These are phyloP conservation scores for Cataglyphis albicans DNA, from an alignment of 2,888 invertebrate genomes.

Conservation along the genomic window DNA sequence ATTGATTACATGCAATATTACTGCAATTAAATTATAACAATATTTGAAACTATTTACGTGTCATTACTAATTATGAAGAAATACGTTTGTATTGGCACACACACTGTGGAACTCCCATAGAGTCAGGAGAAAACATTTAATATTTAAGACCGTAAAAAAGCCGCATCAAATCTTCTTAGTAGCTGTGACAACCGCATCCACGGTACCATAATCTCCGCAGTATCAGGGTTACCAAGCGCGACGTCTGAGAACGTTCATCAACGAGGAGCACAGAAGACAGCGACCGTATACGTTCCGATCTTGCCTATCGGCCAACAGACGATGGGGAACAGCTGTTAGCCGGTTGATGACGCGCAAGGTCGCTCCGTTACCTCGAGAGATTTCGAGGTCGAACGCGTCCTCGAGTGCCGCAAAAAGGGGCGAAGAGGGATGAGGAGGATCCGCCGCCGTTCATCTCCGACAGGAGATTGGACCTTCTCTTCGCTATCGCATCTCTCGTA, in stretches of 20 bases:
- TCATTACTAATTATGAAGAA: background rate
- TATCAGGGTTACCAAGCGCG: slow-evolving; percentile 57
- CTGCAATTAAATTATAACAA: background rate
- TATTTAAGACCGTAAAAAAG: background rate
- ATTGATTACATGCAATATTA: background rate
- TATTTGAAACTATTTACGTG: background rate
- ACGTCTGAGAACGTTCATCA: slow-evolving; percentile 48
- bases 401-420: slow-evolving; percentile 67
- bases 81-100: background rate
- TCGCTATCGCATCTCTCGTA: slow-evolving; percentile 57
- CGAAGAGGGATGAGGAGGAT: slow-evolving; percentile 36
- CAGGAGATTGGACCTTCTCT: slow-evolving; percentile 37
- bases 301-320: slow-evolving; percentile 44
- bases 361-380: slow-evolving; percentile 76
- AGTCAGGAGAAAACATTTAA: background rate
- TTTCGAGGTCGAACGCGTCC: slow-evolving; percentile 76
- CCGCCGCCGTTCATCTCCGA: slow-evolving; percentile 43
- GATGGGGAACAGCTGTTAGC: slow-evolving; percentile 63
- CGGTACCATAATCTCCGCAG: background rate
- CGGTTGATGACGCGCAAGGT: slow-evolving; percentile 72
- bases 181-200: background rate
- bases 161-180: background rate
- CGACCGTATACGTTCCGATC: slow-evolving; percentile 69
- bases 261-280: slow-evolving; percentile 51
- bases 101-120: background rate